phyloP scores from a whole-genome alignment of 2,113 vertebrate species.

The Taurulus bubalis region DNA sequence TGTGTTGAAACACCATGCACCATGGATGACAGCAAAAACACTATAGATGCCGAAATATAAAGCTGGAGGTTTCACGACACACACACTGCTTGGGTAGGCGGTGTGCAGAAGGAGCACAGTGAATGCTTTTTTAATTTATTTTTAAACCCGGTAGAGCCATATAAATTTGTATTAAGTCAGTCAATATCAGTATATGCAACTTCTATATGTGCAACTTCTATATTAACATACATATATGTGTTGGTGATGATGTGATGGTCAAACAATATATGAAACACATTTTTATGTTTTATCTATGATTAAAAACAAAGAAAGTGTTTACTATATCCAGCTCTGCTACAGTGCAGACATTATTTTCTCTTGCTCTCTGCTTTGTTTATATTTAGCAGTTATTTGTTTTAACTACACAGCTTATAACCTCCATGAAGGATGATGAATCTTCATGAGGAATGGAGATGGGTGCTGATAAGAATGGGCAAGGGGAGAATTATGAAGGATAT shows the following conservation, averaged over 20 bases:
- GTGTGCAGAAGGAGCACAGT: neutral
- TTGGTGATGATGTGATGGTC: neutral
- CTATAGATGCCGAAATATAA: neutral
- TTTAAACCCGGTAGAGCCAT: neutral
- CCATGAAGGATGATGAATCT: neutral
- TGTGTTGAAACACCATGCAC: neutral
- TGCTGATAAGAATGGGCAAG: neutral
- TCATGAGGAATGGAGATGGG: neutral
- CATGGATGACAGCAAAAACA: neutral
- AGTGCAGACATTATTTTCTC: neutral
- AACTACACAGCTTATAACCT: neutral
- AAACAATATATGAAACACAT: neutral
- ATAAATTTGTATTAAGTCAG: conserved; percentile 6
- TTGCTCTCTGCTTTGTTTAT: neutral
- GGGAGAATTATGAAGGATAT: too few species aligned
- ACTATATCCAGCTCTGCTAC: neutral
- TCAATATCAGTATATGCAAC: neutral
- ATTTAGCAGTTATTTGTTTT: neutral
- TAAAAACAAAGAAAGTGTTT: neutral
- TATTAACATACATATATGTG: neutral
- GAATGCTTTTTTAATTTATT: too few species aligned
- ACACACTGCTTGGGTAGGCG: too few species aligned
- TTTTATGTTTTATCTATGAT: neutral
- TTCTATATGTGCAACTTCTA: neutral
- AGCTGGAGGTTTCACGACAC: neutral